Evolutionary conservation across 2,888 invertebrate genomes (phyloP).

Genomic region (Scaptomyza parva): DNA sequence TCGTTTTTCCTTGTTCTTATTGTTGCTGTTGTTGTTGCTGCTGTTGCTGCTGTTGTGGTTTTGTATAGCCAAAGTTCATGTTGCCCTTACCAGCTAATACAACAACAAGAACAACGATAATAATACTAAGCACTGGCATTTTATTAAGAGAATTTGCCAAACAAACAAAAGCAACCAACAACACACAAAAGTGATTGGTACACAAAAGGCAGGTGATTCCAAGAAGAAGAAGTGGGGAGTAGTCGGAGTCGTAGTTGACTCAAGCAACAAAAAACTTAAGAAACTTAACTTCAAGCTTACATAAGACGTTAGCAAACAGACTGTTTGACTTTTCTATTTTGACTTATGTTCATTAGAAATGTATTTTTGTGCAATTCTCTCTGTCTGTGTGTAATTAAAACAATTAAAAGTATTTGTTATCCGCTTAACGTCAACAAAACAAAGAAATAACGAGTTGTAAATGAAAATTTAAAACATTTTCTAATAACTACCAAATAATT

Average conservation of each 20-base stretch:
- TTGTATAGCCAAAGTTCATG: slow-evolving; percentile 52
- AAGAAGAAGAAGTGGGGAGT: slow-evolving; percentile 8
- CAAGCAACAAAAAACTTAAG: background rate
- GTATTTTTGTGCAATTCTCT: no score
- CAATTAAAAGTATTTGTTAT: background rate
- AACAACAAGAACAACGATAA: slow-evolving; percentile 33
- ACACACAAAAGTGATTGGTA: background rate
- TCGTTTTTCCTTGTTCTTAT: slow-evolving; percentile 22
- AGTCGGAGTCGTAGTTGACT: slow-evolving; percentile 23
- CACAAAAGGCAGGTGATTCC: slow-evolving; percentile 16
- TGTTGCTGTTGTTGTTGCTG: no score
- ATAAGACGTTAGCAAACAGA: background rate
- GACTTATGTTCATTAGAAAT: background rate
- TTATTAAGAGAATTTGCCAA: slow-evolving; percentile 34
- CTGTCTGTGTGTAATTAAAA: background rate
- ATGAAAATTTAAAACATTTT: no score
- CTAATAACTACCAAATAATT: no score
- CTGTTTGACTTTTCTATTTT: no score
- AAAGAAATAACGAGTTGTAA: no score
- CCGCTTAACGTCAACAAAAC: background rate
- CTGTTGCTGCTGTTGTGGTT: no score
- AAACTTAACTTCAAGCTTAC: background rate
- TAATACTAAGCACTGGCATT: slow-evolving; percentile 48
- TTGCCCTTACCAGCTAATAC: slow-evolving; percentile 60
- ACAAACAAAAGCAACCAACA: background rate